Conservation (phyloP, 1,140 invertebrate species). For the Liolophura sinensis region DNA sequence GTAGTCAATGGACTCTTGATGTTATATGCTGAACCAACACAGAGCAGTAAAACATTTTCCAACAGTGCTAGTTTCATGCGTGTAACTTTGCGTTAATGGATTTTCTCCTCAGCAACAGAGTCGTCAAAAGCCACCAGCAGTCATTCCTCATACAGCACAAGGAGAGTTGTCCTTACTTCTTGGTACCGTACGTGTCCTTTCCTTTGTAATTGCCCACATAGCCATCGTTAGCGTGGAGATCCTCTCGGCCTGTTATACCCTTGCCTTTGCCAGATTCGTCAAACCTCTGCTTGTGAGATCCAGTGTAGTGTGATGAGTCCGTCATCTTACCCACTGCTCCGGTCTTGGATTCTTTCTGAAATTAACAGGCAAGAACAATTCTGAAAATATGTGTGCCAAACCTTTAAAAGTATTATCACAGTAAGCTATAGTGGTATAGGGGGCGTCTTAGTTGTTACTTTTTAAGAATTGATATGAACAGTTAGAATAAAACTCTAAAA, state of each 20-base stretch:
- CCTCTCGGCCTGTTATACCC: slow-evolving; percentile 54
- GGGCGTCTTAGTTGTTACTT: not conserved
- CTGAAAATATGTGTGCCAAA: not conserved
- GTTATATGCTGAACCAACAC: not conserved
- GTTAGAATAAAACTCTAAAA: too few species aligned
- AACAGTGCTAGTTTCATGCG: not conserved
- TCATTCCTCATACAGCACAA: not conserved
- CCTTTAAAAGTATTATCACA: not conserved
- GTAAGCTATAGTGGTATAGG: not conserved
- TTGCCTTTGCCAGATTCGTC: slow-evolving; percentile 55
- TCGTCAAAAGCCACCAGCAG: not conserved
- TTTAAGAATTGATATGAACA: too few species aligned
- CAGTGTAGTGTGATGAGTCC: slow-evolving; percentile 55
- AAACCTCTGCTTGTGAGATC: slow-evolving; percentile 57
- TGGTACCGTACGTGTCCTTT: slow-evolving; percentile 3
- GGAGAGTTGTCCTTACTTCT: too few species aligned
- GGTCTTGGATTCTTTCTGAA: slow-evolving; percentile 3
- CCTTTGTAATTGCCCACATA: slow-evolving; percentile 56
- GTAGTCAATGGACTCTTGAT: not conserved
- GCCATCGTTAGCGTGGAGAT: slow-evolving; percentile 45
- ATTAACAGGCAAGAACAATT: not conserved
- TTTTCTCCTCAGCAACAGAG: not conserved
- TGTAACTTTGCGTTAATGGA: not conserved
- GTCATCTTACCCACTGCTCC: slow-evolving; percentile 81
- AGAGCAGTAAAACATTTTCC: not conserved